Evolutionary conservation across 2,113 vertebrate species (phyloP), one percentile per base, ranked within the genome.

Genomic region (Baryphthengus martii): DNA sequence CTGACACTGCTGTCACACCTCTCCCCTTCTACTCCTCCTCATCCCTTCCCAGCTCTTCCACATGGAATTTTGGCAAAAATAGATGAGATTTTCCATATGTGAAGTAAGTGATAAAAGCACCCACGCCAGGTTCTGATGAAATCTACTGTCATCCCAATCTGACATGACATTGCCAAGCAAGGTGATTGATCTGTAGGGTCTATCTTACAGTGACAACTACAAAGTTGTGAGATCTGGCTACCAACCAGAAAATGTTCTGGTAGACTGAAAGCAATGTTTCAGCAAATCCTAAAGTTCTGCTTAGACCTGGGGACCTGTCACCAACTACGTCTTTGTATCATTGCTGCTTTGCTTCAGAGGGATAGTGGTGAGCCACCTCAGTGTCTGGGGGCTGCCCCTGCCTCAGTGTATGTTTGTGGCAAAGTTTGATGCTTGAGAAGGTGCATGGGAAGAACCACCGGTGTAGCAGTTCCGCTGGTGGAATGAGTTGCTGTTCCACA

Each of bases 1-100:
- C 83, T 88, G 85, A 94, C 88, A 93, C 29, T 84, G 56, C 83
- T 95, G 84, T 96, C 80, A 89, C 95, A 93, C 83, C 20, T 95
- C 90, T 96, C 83, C 86, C 92, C 76, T 93, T 93, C 89, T 90
- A 73, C 92, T 90, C 95, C 94, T 93, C 92, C 92, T 95, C 89
- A 90, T 31, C 42, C 65, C 44, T 93, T 89, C 68, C 52, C 52
- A 86, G 50, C 77, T 96, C 88, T 90, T 95, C 76, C 83, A 84
- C 80, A 92, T 39, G 47, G 95, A 93, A 84, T 90, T 88, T 71
- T 90, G 76, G 93, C 91, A 96, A 97, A 96, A 97, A 97, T 84
- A 95, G 68, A 92, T 84, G 74, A 93, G 76, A 91, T 79, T 96
- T 95, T 89, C 91, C 89, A 79, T 96, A 95, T 93, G 73, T 75